Conservation (phyloP, 2,797 vertebrate genomes). For the Cossypha caffra region DNA sequence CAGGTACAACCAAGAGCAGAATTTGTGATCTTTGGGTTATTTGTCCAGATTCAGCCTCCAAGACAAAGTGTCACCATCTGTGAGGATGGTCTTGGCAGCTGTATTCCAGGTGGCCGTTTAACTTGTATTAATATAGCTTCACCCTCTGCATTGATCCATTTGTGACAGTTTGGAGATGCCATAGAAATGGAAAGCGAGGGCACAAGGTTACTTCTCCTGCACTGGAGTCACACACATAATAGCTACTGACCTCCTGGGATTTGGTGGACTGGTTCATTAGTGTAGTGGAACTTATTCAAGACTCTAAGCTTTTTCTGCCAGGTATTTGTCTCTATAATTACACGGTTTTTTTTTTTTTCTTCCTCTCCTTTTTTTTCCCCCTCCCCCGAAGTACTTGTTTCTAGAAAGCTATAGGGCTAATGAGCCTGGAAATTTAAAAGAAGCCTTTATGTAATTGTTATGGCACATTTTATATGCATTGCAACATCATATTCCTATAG, state of each 20-base stretch:
- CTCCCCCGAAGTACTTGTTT: not conserved
- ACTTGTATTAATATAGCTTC: not conserved
- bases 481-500: constrained; percentile 50
- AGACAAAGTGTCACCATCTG: not conserved
- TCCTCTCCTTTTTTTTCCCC: fast-evolving
- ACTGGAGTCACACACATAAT: not conserved
- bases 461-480: constrained; percentile 14
- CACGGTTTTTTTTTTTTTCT: not conserved
- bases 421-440: not conserved
- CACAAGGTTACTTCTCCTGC: constrained; percentile 25
- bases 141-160: not conserved
- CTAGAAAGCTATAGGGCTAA: not conserved
- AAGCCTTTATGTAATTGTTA: constrained; percentile 49
- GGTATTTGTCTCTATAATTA: constrained; percentile 12
- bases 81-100: constrained; percentile 15
- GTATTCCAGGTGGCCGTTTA: not conserved
- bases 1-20: not conserved
- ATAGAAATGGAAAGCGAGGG: constrained; percentile 52
- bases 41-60: not conserved
- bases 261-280: constrained; percentile 13
- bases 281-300: not conserved
- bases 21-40: not conserved
- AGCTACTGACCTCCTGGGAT: not conserved
- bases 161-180: constrained; percentile 12
- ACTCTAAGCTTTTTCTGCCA: not conserved